Conservation (phyloP, 2,888 invertebrate genomes). For the Cancer borealis region DNA sequence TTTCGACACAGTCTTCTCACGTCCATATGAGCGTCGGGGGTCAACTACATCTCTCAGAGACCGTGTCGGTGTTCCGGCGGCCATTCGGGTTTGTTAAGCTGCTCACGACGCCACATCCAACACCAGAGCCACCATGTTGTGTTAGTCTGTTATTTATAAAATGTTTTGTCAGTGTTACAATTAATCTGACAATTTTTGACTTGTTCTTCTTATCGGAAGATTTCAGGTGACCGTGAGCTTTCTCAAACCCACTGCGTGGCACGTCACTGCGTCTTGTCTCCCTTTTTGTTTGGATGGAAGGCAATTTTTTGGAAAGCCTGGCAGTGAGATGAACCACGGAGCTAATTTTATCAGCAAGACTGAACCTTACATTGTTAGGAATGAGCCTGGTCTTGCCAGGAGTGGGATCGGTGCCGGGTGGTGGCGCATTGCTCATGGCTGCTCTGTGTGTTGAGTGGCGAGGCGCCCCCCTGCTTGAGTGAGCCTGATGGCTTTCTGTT, state of each 20-base stretch:
- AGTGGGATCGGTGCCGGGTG: background rate
- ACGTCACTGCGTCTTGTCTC: background rate
- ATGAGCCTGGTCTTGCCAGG: background rate
- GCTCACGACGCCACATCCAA: background rate
- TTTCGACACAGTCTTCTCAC: background rate
- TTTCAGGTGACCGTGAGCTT: background rate
- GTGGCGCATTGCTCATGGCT: background rate
- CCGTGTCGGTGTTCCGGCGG: background rate
- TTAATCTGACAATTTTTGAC: background rate
- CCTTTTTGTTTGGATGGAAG: background rate
- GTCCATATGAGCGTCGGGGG: background rate
- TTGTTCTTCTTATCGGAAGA: background rate
- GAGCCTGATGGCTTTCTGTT: background rate
- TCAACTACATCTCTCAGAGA: constrained; percentile 3
- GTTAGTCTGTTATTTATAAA: background rate
- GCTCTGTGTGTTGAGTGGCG: background rate
- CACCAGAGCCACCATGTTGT: background rate
- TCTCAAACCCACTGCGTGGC: background rate
- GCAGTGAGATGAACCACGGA: constrained; percentile 22
- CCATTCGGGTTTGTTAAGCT: background rate
- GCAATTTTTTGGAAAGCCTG: constrained; percentile 8
- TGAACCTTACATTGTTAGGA: background rate
- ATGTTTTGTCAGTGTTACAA: background rate
- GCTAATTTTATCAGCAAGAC: background rate
- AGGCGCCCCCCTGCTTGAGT: background rate